Evolutionary conservation across 2,797 vertebrate species (phyloP).

Genomic region (Propithecus deckenii): DNA sequence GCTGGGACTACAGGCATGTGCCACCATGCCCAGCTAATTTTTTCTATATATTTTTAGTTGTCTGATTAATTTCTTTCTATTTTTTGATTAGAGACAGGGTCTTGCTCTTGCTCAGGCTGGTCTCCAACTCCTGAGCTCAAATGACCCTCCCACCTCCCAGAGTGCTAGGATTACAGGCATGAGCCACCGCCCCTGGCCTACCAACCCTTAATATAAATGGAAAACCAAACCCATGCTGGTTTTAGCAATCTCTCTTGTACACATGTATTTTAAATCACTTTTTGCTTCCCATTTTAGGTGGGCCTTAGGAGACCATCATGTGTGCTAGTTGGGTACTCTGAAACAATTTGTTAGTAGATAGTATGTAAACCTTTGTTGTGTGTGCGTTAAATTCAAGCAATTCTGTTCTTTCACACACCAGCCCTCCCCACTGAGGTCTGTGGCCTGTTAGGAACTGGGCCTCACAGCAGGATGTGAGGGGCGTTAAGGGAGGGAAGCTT

Average conservation of each 20-base stretch:
- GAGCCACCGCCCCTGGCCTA: background rate
- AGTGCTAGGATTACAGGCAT: too few species aligned
- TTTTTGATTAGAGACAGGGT: too few species aligned
- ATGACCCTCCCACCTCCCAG: too few species aligned
- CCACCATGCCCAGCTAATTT: too few species aligned
- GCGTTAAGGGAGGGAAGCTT: too few species aligned
- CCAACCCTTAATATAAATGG: background rate
- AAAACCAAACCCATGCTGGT: background rate
- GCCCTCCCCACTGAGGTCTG: too few species aligned
- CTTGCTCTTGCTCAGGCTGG: too few species aligned
- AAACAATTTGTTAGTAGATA: background rate
- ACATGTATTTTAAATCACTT: background rate
- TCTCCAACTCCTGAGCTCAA: too few species aligned
- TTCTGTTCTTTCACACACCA: background rate
- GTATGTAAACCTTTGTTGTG: slow-evolving; percentile 19
- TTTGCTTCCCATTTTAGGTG: background rate
- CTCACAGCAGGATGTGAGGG: too few species aligned
- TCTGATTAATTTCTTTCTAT: too few species aligned
- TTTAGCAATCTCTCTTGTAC: slow-evolving; percentile 35
- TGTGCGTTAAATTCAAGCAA: slow-evolving; percentile 47
- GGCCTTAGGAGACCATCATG: background rate
- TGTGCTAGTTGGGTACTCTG: background rate
- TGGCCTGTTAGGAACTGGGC: background rate
- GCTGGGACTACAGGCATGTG: too few species aligned
- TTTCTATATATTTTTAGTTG: too few species aligned